These are phyloP conservation scores for Tinea pellionella DNA, from an alignment of 2,888 invertebrate species.

Conservation along the genomic window DNA sequence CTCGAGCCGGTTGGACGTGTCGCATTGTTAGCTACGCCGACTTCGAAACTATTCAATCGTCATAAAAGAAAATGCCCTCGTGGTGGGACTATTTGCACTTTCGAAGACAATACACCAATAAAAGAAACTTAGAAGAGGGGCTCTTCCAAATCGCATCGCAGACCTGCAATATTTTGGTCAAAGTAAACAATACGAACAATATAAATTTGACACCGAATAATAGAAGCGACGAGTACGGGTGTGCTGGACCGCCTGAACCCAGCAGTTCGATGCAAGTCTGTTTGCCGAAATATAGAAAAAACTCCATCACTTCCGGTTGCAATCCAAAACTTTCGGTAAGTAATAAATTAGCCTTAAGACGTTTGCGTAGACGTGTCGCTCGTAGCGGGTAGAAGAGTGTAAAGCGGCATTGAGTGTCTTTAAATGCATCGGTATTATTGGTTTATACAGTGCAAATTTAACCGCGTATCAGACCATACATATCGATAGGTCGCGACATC, in stretches of 20 bases:
- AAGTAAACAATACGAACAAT: conserved; percentile 81
- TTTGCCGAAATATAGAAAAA: conserved; percentile 65
- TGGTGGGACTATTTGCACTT: conserved; percentile 72
- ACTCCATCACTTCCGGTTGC: conserved; percentile 62
- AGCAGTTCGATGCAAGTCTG: conserved; percentile 64
- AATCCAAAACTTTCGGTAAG: conserved; percentile 74
- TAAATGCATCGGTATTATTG: conserved; percentile 32
- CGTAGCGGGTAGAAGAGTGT: neutral
- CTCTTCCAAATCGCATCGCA: conserved; percentile 83
- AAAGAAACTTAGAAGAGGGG: conserved; percentile 78
- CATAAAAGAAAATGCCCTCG: conserved; percentile 56
- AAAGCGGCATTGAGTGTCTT: conserved; percentile 18
- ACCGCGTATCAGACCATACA: conserved; percentile 15
- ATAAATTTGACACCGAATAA: conserved; percentile 75
- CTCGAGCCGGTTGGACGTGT: neutral
- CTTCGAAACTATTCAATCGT: neutral
- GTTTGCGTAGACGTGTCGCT: neutral
- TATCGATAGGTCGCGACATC: conserved; percentile 13
- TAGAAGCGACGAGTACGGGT: conserved; percentile 72
- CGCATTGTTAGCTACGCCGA: neutral
- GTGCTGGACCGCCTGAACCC: conserved; percentile 47
- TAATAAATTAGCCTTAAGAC: conserved; percentile 17
- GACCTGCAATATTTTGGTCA: conserved; percentile 80
- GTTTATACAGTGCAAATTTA: conserved; percentile 26
- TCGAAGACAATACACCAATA: conserved; percentile 61